Evolutionary conservation across 2,797 vertebrate genomes (phyloP), one percentile per base, ranked within the genome.

Genomic region (Perodicticus potto): DNA sequence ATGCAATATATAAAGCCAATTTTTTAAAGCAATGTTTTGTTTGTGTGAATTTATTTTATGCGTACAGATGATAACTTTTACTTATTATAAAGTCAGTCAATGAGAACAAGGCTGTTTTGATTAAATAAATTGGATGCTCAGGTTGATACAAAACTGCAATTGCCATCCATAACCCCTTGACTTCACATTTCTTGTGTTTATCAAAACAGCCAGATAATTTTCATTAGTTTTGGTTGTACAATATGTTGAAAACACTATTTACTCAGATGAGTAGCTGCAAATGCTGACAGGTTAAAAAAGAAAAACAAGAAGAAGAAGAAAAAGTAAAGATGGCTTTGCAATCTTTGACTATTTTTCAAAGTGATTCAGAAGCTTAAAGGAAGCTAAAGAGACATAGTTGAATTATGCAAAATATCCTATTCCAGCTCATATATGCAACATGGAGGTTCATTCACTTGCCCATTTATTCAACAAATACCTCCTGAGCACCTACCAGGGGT

Each of bases 41-140:
- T 86, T 80, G 61, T 40, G 29, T 87, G 89, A 34, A 65, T 77
- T 84, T 87, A 88, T 90, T 97, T 95, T 91, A 77, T 87, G 93
- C 86, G 63, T 67, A 92, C 7, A 72, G 63, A 93, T 92, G 53
- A 93, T 92, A 95, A 94, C 93, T 69, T 93, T 93, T 88, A 72
- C 73, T 95, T 96, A 96, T 96, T 96, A 92, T 86, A 72, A 97
- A 97, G 63, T 90, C 94, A 93, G 72, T 97, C 91, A 87, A 83
- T 86, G 95, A 89, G 93, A 95, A 95, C 96, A 94, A 97, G 85
- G 7, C 91, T 96, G 57, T 96, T 97, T 80, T 97, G 96, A 97
- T 97, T 94, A 96, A 93, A 80, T 89, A 96, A 97, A 96, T 70
- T 82, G 81, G 85, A 95, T 74, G 88, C 57, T 95, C 77, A 70